phyloP scores from a whole-genome alignment of 2,113 vertebrate species.

The Nasalis larvatus region DNA sequence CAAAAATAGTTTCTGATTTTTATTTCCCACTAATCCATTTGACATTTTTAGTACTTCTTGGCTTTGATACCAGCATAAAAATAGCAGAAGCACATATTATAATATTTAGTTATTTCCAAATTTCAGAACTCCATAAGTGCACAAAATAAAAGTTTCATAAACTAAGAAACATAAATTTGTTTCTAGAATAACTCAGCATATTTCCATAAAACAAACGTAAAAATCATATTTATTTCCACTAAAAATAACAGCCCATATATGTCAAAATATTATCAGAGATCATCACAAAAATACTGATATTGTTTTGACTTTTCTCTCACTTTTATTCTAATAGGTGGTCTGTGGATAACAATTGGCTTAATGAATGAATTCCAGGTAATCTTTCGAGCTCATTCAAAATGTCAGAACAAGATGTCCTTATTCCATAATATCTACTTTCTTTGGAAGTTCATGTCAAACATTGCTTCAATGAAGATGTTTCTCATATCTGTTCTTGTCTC shows the following conservation, averaged over 20 bases:
- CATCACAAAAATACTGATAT: neutral
- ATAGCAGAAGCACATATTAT: constrained; percentile 11
- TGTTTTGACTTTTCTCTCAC: neutral
- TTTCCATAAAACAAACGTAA: neutral
- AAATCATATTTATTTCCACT: neutral
- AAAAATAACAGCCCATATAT: neutral
- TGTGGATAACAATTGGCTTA: neutral
- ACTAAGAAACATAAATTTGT: neutral
- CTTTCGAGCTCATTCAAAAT: neutral
- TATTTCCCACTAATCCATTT: constrained; percentile 53
- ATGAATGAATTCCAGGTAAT: neutral
- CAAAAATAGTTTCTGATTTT: constrained; percentile 59
- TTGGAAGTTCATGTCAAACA: neutral
- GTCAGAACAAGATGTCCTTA: neutral
- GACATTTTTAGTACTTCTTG: constrained; percentile 55
- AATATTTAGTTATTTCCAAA: constrained; percentile 38
- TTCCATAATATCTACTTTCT: neutral
- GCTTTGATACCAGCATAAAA: constrained; percentile 36
- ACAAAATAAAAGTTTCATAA: constrained; percentile 30
- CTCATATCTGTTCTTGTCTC: neutral
- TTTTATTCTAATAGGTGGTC: neutral
- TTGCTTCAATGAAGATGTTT: neutral
- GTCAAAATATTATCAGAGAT: neutral
- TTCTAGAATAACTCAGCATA: neutral
- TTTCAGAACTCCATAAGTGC: neutral